Evolutionary conservation across 1,140 invertebrate species (phyloP).

Genomic region (Sinonovacula constricta): DNA sequence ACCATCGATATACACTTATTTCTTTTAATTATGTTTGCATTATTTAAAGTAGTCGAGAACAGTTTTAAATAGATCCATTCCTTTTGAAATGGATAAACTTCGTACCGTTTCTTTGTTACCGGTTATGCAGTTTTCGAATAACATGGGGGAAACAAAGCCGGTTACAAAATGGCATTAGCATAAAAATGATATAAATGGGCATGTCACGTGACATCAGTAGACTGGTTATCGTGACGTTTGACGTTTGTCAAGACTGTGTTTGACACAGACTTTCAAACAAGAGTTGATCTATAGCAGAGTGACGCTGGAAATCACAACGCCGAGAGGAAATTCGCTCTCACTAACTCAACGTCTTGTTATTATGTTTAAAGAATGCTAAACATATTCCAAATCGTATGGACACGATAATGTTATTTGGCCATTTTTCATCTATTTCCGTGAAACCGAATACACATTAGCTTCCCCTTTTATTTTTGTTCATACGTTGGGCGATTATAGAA

Average conservation of each 20-base stretch:
- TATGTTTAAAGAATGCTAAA: conserved; percentile 11
- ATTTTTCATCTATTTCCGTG: conserved; percentile 41
- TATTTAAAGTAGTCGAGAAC: no score
- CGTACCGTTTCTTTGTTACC: no score
- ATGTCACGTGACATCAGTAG: background rate
- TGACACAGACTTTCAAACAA: background rate
- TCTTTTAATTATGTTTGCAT: no score
- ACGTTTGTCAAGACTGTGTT: background rate
- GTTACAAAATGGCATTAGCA: background rate
- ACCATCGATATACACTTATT: no score
- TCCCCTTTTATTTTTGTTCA: no score
- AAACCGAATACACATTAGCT: conserved; percentile 13
- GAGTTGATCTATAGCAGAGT: background rate
- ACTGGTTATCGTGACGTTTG: background rate
- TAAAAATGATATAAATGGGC: background rate
- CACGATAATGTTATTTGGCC: conserved; percentile 40
- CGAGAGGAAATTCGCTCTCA: background rate
- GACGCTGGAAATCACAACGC: background rate
- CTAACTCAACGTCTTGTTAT: conserved; percentile 31
- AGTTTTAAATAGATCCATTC: no score
- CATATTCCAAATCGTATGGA: conserved; percentile 36
- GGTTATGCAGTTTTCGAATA: no score
- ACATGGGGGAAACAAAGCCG: background rate
- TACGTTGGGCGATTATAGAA: no score
- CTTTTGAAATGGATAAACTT: no score